phyloP scores from a whole-genome alignment of 2,797 vertebrate species.

The Phataginus tricuspis region DNA sequence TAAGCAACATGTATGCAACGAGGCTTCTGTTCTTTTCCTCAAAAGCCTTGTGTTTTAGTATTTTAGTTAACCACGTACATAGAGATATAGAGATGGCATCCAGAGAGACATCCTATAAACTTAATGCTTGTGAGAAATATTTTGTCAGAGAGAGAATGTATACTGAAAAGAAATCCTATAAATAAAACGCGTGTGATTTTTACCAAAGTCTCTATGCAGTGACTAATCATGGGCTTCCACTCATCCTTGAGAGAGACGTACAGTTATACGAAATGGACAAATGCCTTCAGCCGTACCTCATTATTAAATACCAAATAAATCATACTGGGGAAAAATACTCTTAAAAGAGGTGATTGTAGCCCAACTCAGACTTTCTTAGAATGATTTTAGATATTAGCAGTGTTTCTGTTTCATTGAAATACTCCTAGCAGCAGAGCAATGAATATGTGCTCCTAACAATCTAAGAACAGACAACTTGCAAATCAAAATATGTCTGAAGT shows the following conservation, averaged over 20 bases:
- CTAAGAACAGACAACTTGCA: neutral
- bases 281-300: neutral
- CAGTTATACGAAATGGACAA: neutral
- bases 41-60: neutral
- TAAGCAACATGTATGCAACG: neutral
- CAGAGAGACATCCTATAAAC: neutral
- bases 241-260: neutral
- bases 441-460: neutral
- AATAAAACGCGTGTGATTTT: neutral
- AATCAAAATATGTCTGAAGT: neutral
- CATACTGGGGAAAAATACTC: neutral
- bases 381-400: neutral
- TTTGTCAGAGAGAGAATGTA: conserved; percentile 17
- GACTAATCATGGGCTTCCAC: neutral
- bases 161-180: conserved; percentile 10
- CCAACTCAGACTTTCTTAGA: neutral
- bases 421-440: neutral
- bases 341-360: neutral
- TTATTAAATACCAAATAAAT: neutral
- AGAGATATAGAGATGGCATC: neutral
- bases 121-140: neutral
- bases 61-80: neutral
- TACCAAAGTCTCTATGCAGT: neutral
- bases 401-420: neutral
- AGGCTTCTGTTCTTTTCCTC: conserved; percentile 10